phyloP scores from a whole-genome alignment of 2,113 vertebrate genomes.

The Elephas maximus region DNA sequence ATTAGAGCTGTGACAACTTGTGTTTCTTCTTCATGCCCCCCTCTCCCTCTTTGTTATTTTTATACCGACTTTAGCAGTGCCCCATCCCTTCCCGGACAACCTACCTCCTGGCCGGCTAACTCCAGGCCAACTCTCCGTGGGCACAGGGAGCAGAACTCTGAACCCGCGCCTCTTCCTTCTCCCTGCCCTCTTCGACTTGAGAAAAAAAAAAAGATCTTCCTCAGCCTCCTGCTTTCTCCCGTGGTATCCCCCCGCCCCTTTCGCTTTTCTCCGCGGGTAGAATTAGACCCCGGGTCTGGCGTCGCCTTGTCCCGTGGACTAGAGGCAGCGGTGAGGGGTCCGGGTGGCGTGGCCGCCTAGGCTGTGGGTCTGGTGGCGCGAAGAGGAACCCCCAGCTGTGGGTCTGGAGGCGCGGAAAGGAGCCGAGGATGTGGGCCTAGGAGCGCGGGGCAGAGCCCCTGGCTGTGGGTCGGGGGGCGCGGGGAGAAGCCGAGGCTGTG shows the following conservation, averaged over 20 bases:
- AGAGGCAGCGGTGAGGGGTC: neutral
- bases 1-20: neutral
- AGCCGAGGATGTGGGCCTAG: neutral
- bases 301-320: accelerated
- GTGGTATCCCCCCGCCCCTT: neutral
- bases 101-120: accelerated
- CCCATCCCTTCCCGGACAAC: too few species aligned
- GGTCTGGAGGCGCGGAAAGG: too few species aligned
- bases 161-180: neutral
- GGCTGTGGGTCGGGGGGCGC: accelerated
- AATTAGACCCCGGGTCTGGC: neutral
- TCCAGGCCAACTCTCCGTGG: neutral
- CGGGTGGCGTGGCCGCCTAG: too few species aligned
- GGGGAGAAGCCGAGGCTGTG: too few species aligned
- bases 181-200: neutral
- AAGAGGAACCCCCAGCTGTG: too few species aligned
- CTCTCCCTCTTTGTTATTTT: too few species aligned
- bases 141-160: too few species aligned
- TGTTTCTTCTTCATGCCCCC: neutral
- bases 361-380: accelerated
- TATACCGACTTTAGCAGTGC: neutral
- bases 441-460: too few species aligned
- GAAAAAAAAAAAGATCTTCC: neutral
- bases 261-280: neutral
- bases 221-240: neutral